Evolutionary conservation across 2,888 invertebrate genomes (phyloP), one percentile per base, ranked within the genome.

Genomic region (Apodemia hepburni): DNA sequence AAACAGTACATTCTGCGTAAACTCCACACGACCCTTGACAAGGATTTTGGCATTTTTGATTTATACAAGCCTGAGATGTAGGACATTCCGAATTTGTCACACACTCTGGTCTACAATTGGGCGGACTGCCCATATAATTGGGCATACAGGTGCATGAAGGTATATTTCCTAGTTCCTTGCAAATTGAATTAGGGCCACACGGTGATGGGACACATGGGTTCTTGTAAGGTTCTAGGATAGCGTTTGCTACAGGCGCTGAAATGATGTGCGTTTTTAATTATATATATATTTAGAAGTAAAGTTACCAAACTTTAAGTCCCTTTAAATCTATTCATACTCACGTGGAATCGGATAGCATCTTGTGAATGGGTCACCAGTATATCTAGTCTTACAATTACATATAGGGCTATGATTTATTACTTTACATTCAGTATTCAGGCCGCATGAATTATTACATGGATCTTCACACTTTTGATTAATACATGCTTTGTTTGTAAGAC

Each of bases 341-440:
- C 92, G 92, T 75, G 84, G 89, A 72, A 91, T 84, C 17, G 92
- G 92, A 68, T 87, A 82, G 73, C 94, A 94, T 78, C 92, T 87
- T 15, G 92, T 86, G 68, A 94, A 94, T 12, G 94, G 93, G 84
- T 96, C 95, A n/a, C 95, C 96, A 47, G 94, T 94, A 70, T 93
- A 93, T 51, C 86, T 90, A 22, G 81, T 72, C 65, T 92, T 92
- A 78, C 97, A 97, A 68, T 93, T 93, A 79, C 97, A 97, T 72
- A 96, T 94, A 9, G 97, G 96, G 77, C 94, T 95, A 75, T 96
- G 97, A 79, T 96, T 95, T 62, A 95, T 94, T 12, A 96, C 95
- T 75, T 94, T 93, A 75, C 97, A 97, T 60, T 93, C 92, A 0
- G 95, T 91, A 73, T 95, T 94, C 75, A 88, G 87, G 22, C 95